These are phyloP conservation scores for Eristalinus sepulchralis DNA, from an alignment of 2,888 invertebrate genomes.

Conservation along the genomic window DNA sequence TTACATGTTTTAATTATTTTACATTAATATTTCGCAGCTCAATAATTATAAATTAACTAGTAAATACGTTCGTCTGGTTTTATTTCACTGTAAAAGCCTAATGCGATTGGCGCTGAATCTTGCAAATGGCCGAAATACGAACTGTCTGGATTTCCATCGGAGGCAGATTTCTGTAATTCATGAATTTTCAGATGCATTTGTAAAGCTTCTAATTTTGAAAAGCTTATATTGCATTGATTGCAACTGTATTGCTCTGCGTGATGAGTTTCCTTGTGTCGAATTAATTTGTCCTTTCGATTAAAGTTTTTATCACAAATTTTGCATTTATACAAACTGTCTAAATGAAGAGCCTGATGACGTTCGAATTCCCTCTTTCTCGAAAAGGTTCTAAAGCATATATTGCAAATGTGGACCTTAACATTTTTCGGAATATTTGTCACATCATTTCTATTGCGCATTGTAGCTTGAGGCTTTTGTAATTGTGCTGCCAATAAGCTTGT, in stretches of 20 bases:
- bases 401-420: conserved; percentile 81
- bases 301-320: conserved; percentile 86
- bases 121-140: conserved; percentile 20
- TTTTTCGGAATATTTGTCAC: conserved; percentile 26
- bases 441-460: conserved; percentile 21
- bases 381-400: conserved; percentile 86
- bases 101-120: conserved; percentile 76
- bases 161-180: conserved; percentile 77
- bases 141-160: conserved; percentile 37
- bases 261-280: conserved; percentile 85
- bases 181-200: conserved; percentile 79
- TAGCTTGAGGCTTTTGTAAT: conserved; percentile 44
- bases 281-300: conserved; percentile 85
- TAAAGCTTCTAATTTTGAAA: conserved; percentile 76
- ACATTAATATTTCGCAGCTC: not conserved
- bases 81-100: conserved; percentile 80
- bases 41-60: not conserved
- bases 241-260: conserved; percentile 85
- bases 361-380: conserved; percentile 87
- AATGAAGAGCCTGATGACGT: conserved; percentile 86
- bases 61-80: conserved; percentile 76
- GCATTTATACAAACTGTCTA: conserved; percentile 87
- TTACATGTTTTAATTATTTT: not conserved
- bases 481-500: conserved; percentile 38
- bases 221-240: conserved; percentile 82